Base-by-base conservation (phyloP, 1,140 invertebrate species). In the Xylocopa sonorina region DNA sequence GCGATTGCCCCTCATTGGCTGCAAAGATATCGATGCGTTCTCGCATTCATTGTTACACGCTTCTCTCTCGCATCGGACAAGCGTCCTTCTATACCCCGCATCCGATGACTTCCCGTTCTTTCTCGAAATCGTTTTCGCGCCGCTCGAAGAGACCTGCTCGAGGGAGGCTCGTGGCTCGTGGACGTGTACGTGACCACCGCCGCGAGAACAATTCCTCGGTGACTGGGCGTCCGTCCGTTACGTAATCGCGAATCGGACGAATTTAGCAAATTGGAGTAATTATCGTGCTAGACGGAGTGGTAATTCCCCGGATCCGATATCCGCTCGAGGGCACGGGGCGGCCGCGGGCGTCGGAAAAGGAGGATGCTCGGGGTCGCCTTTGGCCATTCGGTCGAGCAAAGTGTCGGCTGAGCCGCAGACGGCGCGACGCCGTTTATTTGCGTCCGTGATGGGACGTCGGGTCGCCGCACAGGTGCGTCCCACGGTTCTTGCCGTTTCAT, bases 401-500 rank as follows among this genome's bases (percentile, higher is more conserved):
- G 50, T 66, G 71, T 43, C 53, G 67, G 51, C 34, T 12, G 67
- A 63, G 68, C 64, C 34, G 80, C 88, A 92, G 91, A 92, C 91
- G 88, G 91, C 90, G 87, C 88, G 91, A 90, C 91, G 91, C 90
- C 89, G 89, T 89, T 90, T 90, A 90, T 90, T 91, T 90, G 84
- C 83, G 90, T 88, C 85, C 71, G 60, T 48, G 80, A 78, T 73
- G 50, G 57, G 72, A 81, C 63, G 80, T 58, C 58, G 58, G 68
- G 76, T 78, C 67, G 76, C 27, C 75, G 55, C 80, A 83, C 87
- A 88, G 86, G 88, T 86, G 82, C 48, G 80, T 68, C 68, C 51
- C 76, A 24, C 67, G 43, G 27, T 62, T 51, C 53, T 72, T 55
- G 64, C 38, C 81, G 55, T 72, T 66, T 64, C 53, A 46, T 32